phyloP scores from a whole-genome alignment of 1,140 invertebrate genomes.

The Pogonognathellus flavescens region DNA sequence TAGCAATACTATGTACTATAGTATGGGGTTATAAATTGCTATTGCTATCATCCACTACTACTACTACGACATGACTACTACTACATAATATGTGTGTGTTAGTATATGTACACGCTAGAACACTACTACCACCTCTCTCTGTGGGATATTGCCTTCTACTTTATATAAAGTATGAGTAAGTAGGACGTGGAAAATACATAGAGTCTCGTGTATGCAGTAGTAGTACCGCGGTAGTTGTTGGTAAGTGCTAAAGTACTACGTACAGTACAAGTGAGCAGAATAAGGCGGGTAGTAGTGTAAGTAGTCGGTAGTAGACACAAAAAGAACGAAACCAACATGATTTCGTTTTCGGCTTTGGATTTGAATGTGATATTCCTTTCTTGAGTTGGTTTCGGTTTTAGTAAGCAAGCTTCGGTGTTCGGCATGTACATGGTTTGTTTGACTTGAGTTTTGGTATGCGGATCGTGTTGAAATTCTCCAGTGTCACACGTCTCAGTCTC shows the following conservation, averaged over 20 bases:
- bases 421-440: constrained; percentile 13
- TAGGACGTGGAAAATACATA: background rate
- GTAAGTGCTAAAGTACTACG: background rate
- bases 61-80: no score
- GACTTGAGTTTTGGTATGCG: constrained; percentile 50
- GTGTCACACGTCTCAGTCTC: constrained; percentile 53
- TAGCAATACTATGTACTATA: background rate
- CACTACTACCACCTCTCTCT: no score
- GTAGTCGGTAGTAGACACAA: background rate
- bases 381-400: constrained; percentile 36
- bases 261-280: background rate
- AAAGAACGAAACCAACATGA: constrained; percentile 9
- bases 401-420: background rate
- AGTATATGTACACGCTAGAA: no score
- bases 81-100: no score
- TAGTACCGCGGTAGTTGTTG: constrained; percentile 8
- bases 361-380: constrained; percentile 35
- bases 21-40: background rate
- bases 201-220: background rate
- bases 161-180: constrained; percentile 8
- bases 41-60: no score
- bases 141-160: no score
- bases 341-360: background rate
- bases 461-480: constrained; percentile 53
- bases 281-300: constrained; percentile 5